phyloP scores from a whole-genome alignment of 2,113 vertebrate species.

The Mugil cephalus region DNA sequence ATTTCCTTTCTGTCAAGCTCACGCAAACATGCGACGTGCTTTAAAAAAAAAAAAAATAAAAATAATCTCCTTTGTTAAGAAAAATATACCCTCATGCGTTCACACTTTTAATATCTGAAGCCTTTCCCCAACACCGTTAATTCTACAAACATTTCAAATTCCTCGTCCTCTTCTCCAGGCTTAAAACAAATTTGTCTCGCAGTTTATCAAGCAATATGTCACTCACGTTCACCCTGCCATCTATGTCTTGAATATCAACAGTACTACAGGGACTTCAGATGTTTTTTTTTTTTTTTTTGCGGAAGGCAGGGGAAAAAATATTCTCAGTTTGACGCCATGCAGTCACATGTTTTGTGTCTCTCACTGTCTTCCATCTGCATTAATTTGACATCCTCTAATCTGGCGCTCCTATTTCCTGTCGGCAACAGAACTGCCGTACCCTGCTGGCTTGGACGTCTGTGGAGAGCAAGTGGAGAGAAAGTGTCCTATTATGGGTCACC shows the following conservation, averaged over 20 bases:
- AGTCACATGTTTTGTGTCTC: constrained; percentile 70
- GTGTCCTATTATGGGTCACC: constrained; percentile 78
- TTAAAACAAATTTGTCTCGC: constrained; percentile 58
- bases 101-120: constrained; percentile 13
- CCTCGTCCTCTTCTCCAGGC: constrained; percentile 26
- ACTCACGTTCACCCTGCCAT: constrained; percentile 49
- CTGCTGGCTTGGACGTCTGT: constrained; percentile 69
- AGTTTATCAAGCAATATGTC: constrained; percentile 58
- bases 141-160: constrained; percentile 26
- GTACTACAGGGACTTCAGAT: constrained; percentile 53
- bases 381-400: constrained; percentile 82
- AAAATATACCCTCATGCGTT: not conserved
- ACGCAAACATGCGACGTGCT: not conserved
- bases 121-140: not conserved
- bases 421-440: constrained; percentile 53
- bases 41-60: not conserved
- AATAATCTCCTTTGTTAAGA: not conserved
- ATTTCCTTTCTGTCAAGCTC: constrained; percentile 36
- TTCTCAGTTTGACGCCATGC: constrained; percentile 69
- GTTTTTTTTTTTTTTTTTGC: too few relatives aligned
- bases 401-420: constrained; percentile 70
- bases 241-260: constrained; percentile 57
- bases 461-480: constrained; percentile 57
- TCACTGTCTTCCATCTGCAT: constrained; percentile 78
- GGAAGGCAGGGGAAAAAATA: constrained; percentile 49